Conservation (phyloP, 2,888 invertebrate genomes). For the Sesia apiformis region DNA sequence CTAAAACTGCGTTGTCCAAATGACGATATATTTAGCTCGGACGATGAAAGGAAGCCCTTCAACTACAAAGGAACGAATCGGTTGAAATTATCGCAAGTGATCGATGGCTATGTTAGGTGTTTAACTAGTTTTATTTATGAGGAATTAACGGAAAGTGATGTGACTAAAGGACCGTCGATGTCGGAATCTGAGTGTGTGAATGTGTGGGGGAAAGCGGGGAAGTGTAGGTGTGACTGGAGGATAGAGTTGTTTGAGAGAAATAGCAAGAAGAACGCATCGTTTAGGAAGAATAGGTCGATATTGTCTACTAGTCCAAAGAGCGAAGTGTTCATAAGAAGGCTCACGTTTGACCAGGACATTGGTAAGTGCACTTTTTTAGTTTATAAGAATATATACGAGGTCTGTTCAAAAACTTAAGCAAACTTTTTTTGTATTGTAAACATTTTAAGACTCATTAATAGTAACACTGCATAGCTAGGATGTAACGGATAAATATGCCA, state of each 20-base stretch:
- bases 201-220: conserved; percentile 72
- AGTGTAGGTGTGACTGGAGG: conserved; percentile 79
- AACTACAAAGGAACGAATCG: conserved; percentile 43
- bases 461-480: too few relatives aligned
- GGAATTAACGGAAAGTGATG: conserved; percentile 45
- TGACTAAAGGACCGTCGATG: conserved; percentile 57
- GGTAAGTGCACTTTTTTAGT: conserved; percentile 30
- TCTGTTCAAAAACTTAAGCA: too few relatives aligned
- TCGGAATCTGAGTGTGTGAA: conserved; percentile 74
- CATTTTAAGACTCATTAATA: too few relatives aligned
- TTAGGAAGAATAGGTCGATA: conserved; percentile 68
- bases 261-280: conserved; percentile 65
- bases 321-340: conserved; percentile 48
- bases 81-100: conserved; percentile 37
- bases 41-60: conserved; percentile 60
- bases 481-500: too few relatives aligned
- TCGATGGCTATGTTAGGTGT: conserved; percentile 54
- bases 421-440: too few relatives aligned
- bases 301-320: conserved; percentile 59
- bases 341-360: conserved; percentile 64
- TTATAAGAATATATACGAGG: too few relatives aligned
- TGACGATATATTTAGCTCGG: conserved; percentile 74
- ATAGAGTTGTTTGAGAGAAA: conserved; percentile 64
- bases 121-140: conserved; percentile 59
- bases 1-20: conserved; percentile 54